Evolutionary conservation across 2,113 vertebrate genomes (phyloP), one percentile per base, ranked within the genome.

Genomic region (Chitala chitala): DNA sequence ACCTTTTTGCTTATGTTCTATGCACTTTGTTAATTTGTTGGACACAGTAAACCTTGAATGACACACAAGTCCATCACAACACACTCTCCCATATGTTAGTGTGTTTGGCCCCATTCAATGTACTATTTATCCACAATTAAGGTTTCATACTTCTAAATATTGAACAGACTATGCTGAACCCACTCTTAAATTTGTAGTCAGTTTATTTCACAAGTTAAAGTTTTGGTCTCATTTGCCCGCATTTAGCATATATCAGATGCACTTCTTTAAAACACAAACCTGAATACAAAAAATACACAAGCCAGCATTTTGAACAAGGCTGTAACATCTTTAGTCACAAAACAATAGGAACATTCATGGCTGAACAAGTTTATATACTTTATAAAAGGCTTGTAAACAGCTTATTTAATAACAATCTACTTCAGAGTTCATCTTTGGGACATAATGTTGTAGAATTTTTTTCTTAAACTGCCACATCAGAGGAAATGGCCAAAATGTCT

Each of bases 181-280:
- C 26, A 50, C 4, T 15, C 71, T 78, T 59, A 77, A 9, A 78
- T 82, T 84, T 84, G 7, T 86, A 80, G 76, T 79, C 73, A 81
- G 76, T 90, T 89, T 89, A 90, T 89, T 90, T 75, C 83, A 82
- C 78, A 87, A 76, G 63, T 78, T 72, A 82, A 81, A 84, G 84
- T 76, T 80, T 87, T 87, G 87, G 79, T 86, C 84, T 87, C 79
- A 81, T 74, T 78, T 68, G 78, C 76, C 81, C 83, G 80, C 83
- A 73, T 80, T 77, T 78, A 76, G 75, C 81, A 85, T 80, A 73
- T 79, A 51, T 56, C 78, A 79, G 44, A 78, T 80, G 77, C 78
- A 71, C 77, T 80, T 78, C 68, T 79, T 78, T 78, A 29, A 76
- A 84, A 78, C 55, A 86, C 46, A 79, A 48, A 36, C 5, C n/a